Base-by-base conservation (phyloP, 2,888 invertebrate species). In the Pardosa pseudoannulata region DNA sequence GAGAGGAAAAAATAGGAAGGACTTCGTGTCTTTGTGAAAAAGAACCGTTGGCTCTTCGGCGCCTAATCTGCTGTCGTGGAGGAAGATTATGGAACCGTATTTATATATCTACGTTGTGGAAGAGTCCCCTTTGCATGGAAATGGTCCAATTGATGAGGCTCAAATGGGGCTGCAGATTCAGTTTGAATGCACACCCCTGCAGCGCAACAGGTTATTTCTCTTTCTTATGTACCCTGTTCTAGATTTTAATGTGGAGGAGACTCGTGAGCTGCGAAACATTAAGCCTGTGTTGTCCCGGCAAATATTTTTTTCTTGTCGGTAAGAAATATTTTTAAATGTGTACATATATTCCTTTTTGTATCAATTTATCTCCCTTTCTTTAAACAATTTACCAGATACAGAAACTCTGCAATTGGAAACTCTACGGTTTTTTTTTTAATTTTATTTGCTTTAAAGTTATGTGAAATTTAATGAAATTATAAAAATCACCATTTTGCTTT, bases 81-180 rank as follows among this genome's bases (percentile, higher is more conserved):
- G 41, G 27, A n/a, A 83, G 82, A 83, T 83, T 83, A 83, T 65
- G 19, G 28, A 31, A 46, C 78, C 41, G 64, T 85, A 85, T 85
- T 85, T 85, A 82, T 74, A n/a, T n/a, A n/a, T n/a, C n/a, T n/a
- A 76, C 76, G 72, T 41, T 28, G 41, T 39, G 28, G 9, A 2
- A 19, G 56, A 56, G 72, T 27, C 41, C 78, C 6, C 74, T 76
- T 79, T 74, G 85, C 85, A 86, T 86, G 62, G 85, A 79, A 86
- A 86, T 86, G 68, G 79, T 46, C 79, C 85, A 79, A 73, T 86
- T 86, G 85, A 83, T 29, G 31, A 64, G 41, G 56, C 31, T 50
- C 32, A 62, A 65, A 75, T 67, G 78, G 71, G 65, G 67, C 71
- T 50, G 68, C 76, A 56, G 74, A 76, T 71, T 65, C 72, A 65